Conservation (phyloP, 30 jellyfish, hydroid and myxozoan genomes). For the Chrysaora quinquecirrha region DNA sequence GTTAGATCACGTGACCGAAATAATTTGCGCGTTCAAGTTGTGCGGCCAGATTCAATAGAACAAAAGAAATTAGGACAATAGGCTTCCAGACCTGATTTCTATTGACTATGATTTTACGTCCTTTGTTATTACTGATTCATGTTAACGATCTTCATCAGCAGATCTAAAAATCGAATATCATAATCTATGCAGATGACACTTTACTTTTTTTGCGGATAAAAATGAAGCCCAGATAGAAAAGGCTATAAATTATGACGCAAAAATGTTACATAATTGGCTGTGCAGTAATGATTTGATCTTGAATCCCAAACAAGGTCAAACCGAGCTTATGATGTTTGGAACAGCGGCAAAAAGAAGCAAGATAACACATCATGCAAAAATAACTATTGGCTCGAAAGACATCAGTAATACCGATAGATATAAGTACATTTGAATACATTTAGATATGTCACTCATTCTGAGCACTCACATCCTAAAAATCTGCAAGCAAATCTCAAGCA, state of each 20-base stretch:
- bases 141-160: slow-evolving; percentile 67
- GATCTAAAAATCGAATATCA: slow-evolving; percentile 36
- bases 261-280: slow-evolving; percentile 12
- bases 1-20: no score
- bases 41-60: no score
- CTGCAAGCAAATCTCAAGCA: slow-evolving; percentile 37
- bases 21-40: no score
- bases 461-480: slow-evolving; percentile 22
- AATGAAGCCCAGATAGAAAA: slow-evolving; percentile 18
- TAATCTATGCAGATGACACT: slow-evolving; percentile 78
- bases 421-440: slow-evolving; percentile 1
- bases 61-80: no score
- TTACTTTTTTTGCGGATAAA: slow-evolving; percentile 27
- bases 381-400: slow-evolving; percentile 39
- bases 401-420: slow-evolving; percentile 25
- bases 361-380: slow-evolving; percentile 38
- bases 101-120: no score
- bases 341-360: slow-evolving; percentile 49
- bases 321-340: slow-evolving; percentile 32
- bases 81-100: no score
- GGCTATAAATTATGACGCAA: slow-evolving; percentile 27
- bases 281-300: slow-evolving; percentile 16
- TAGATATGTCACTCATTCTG: slow-evolving; percentile 12
- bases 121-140: slow-evolving; percentile 56
- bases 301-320: slow-evolving; percentile 16